phyloP scores from a whole-genome alignment of 2,888 invertebrate species.

The Ormyrus nitidulus region DNA sequence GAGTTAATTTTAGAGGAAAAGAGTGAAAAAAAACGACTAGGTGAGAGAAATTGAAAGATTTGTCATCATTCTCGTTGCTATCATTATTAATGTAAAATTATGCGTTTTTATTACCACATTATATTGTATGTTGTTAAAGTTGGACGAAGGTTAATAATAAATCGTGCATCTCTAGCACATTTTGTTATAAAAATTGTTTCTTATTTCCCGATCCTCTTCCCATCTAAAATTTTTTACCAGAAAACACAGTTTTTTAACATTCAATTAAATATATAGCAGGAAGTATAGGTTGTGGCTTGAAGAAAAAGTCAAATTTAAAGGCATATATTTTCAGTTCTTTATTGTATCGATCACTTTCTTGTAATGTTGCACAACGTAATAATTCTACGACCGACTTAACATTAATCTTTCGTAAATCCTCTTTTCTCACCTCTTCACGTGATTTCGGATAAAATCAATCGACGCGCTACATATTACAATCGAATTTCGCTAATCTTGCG shows the following conservation, averaged over 20 bases:
- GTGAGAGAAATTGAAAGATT: slow-evolving; percentile 23
- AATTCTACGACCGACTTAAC: slow-evolving; percentile 48
- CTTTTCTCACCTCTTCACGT: slow-evolving; percentile 7
- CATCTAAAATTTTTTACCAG: not conserved
- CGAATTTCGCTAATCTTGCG: slow-evolving; percentile 15
- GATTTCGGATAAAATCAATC: slow-evolving; percentile 34
- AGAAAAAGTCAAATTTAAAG: slow-evolving; percentile 25
- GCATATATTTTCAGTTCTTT: slow-evolving; percentile 56
- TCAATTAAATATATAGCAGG: not conserved
- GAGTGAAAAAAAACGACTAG: slow-evolving; percentile 27
- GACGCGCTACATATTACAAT: slow-evolving; percentile 16
- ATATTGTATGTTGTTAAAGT: slow-evolving; percentile 76
- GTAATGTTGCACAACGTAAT: slow-evolving; percentile 51
- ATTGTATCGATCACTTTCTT: slow-evolving; percentile 56
- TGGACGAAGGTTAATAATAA: slow-evolving; percentile 74
- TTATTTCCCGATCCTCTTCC: slow-evolving; percentile 21
- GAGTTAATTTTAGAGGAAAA: slow-evolving; percentile 30
- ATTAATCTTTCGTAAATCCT: slow-evolving; percentile 38
- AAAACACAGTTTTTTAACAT: not conserved
- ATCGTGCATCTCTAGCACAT: slow-evolving; percentile 68
- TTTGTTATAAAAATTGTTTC: slow-evolving; percentile 67
- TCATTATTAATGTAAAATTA: slow-evolving; percentile 68
- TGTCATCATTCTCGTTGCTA: slow-evolving; percentile 66
- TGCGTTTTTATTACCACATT: slow-evolving; percentile 72
- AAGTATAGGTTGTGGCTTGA: not conserved